phyloP scores from a whole-genome alignment of 2,113 vertebrate genomes.

The Thryonomys swinderianus region DNA sequence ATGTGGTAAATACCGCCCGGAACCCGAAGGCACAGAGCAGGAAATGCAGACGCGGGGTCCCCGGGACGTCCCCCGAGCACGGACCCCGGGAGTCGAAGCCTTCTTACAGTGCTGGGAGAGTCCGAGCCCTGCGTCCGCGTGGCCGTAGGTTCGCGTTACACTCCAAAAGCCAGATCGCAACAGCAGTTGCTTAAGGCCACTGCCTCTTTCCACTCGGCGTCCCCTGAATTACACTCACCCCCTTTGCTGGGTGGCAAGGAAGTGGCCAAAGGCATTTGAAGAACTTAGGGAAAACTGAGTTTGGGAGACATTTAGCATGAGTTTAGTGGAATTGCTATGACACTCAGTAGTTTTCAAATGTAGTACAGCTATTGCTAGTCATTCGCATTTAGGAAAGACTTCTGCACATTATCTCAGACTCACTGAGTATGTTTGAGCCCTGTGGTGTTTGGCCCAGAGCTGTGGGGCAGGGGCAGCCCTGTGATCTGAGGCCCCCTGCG shows the following conservation, averaged over 20 bases:
- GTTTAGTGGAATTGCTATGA: neutral
- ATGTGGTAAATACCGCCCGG: neutral
- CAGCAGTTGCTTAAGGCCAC: neutral
- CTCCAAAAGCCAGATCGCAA: neutral
- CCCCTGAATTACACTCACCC: neutral
- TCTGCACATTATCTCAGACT: too few species aligned
- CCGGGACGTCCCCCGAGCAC: neutral
- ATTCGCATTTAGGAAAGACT: neutral
- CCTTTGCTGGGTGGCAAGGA: neutral
- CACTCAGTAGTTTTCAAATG: slow-evolving; percentile 28
- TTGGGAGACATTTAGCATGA: neutral
- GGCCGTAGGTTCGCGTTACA: neutral
- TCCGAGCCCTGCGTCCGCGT: neutral
- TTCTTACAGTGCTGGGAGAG: neutral
- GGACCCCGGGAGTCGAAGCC: neutral
- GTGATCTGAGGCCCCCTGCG: neutral
- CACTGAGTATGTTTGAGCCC: neutral
- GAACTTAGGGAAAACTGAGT: neutral
- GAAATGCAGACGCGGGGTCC: too few species aligned
- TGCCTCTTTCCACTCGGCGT: neutral
- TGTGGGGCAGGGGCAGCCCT: neutral
- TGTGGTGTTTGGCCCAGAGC: neutral
- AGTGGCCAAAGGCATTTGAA: neutral
- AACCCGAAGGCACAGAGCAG: neutral
- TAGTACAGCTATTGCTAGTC: neutral